Conservation (phyloP, 1,140 invertebrate genomes). For the Neodiprion virginianus region DNA sequence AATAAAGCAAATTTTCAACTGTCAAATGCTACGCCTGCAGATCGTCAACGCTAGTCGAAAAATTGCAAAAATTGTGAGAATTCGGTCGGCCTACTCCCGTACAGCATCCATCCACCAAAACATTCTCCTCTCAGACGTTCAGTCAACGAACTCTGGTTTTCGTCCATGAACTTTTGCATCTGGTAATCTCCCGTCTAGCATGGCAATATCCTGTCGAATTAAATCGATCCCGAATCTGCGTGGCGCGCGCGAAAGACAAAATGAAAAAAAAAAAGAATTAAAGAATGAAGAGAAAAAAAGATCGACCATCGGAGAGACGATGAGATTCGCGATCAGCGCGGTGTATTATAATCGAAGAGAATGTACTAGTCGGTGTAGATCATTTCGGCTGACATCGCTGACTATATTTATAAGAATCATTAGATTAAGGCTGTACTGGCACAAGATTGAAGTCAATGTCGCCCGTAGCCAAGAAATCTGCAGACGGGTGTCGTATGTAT, state of each 20-base stretch:
- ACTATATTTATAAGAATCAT: no score
- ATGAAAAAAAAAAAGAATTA: not conserved
- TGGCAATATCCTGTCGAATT: not conserved
- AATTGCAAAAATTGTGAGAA: not conserved
- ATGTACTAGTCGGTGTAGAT: no score
- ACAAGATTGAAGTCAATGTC: no score
- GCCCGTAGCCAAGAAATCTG: no score
- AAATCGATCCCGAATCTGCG: conserved; percentile 1
- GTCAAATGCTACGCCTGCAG: not conserved
- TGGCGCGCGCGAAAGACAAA: not conserved
- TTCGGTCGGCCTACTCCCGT: no score
- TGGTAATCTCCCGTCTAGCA: not conserved
- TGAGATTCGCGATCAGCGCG: no score
- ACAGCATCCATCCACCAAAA: not conserved
- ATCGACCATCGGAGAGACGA: not conserved
- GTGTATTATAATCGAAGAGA: no score
- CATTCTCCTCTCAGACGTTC: not conserved
- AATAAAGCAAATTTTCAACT: no score
- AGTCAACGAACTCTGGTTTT: conserved; percentile 1
- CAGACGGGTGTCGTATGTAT: no score
- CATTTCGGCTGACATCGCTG: no score
- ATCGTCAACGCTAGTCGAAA: not conserved
- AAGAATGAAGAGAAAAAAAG: not conserved
- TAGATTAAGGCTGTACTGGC: no score
- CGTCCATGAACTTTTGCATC: conserved; percentile 2